Evolutionary conservation across 2,113 vertebrate species (phyloP), one percentile per base, ranked within the genome.

Genomic region (Crotalus helleri): DNA sequence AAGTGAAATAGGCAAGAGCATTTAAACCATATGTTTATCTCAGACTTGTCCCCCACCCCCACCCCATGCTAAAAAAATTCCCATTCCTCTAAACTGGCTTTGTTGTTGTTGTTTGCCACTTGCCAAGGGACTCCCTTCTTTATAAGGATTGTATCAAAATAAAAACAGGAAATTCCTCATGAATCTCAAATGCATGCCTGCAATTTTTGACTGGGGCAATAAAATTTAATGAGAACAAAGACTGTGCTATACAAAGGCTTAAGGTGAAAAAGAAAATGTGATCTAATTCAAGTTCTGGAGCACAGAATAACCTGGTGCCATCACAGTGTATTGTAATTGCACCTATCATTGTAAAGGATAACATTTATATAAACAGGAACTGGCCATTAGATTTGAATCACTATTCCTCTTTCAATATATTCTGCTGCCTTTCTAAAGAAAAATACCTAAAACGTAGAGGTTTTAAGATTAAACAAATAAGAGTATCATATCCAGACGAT

Each of bases 1-100:
- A 98, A 97, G 98, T 97, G 97, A 97, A 98, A 98, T 96, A 96
- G 97, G 97, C 97, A 98, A 96, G 98, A 97, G 98, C 97, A 97
- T 98, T 98, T 96, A 97, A 98, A 97, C 98, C 98, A 99, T 98
- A 99, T 99, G 98, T 98, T 98, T 98, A 97, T 95, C 95, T 98
- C 96, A 96, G 98, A 97, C 97, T 24, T 5, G 3, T 49, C 19
- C 23, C 19, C 8, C 51, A 59, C 54, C 44, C 26, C 44, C 26
- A 21, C 19, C 64, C 7, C 51, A 33, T 97, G 95, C 94, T 95
- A 95, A 97, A 98, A 64, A 93, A 93, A 93, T 96, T 94, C 94
- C 97, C 97, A 98, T 98, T 97, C 98, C 96, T 97, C 97, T 97
- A 96, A 97, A 97, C 97, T 97, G 96, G 95, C 95, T 97, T 96